Conservation (phyloP, 1,140 invertebrate species). For the Trachymyrmex septentrionalis region DNA sequence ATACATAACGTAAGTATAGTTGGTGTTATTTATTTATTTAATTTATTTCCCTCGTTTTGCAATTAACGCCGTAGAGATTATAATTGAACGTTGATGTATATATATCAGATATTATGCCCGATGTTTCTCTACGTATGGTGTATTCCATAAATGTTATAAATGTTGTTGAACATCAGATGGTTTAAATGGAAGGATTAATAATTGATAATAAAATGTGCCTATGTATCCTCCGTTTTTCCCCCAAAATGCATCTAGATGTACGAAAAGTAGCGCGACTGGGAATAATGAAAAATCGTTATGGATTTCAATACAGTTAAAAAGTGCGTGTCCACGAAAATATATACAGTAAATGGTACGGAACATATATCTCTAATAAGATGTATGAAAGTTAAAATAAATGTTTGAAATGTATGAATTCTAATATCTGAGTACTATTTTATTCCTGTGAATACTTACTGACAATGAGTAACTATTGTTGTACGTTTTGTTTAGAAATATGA, state of each 20-base stretch:
- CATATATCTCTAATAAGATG: conserved; percentile 42
- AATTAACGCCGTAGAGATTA: conserved; percentile 14
- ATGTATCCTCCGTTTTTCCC: conserved; percentile 59
- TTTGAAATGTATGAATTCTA: no score
- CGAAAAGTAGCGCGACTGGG: conserved; percentile 17
- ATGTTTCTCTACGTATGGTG: conserved; percentile 37
- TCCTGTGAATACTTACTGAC: no score
- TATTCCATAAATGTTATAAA: conserved; percentile 68
- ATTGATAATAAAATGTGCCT: conserved; percentile 78
- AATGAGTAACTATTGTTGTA: background rate
- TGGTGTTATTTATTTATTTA: background rate
- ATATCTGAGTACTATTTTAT: conserved; percentile 20
- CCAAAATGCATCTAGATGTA: conserved; percentile 30
- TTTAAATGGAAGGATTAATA: conserved; percentile 65
- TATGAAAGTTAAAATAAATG: conserved; percentile 67
- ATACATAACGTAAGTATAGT: background rate
- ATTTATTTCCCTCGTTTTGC: conserved; percentile 41
- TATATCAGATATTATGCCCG: conserved; percentile 39
- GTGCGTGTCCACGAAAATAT: background rate
- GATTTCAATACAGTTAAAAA: conserved; percentile 1
- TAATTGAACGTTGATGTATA: conserved; percentile 64
- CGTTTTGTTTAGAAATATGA: background rate
- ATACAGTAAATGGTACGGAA: conserved; percentile 3
- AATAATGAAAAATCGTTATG: conserved; percentile 33
- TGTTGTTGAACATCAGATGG: conserved; percentile 70